Evolutionary conservation across 2,888 invertebrate genomes (phyloP), one percentile per base, ranked within the genome.

Genomic region (Perdita meconis): DNA sequence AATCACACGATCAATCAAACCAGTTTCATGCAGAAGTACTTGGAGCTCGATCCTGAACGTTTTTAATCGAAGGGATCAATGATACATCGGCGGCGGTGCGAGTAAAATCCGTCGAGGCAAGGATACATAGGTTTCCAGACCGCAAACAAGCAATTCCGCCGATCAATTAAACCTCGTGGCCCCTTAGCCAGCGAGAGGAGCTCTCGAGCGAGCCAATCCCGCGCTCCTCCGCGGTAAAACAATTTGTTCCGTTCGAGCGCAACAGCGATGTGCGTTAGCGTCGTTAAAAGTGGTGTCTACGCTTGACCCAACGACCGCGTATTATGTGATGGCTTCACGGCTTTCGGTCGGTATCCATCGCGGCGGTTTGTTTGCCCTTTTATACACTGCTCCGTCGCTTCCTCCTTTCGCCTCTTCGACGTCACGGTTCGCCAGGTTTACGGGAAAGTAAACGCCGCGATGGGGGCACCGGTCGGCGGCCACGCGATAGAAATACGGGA

Each of bases 221-320:
- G 38, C 30, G 12, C 6, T 13, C 16, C 13, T 10, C 24, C 12
- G 34, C 24, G 56, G 65, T 50, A 56, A 72, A 66, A 65, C 72
- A 60, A 75, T 75, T 75, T 72, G 75, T 75, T 75, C 73, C 55
- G 40, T 61, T 47, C 51, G 64, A 64, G 53, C 36, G 72, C 16
- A 53, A 59, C 71, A 40, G 19, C 38, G 47, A 16, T 34, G 38
- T 40, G 53, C 26, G 76, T 68, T 34, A 51, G 47, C 34, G 51
- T 78, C 84, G 74, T 84, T 83, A 83, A 81, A 83, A 83, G 65
- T 75, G 61, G 67, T 74, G 80, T 69, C 73, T 70, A 63, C 70
- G 70, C 50, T 82, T 81, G 81, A 82, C 81, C 83, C 70, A 69
- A 81, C 72, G 75, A 68, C 67, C 72, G 74, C 70, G 81, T 75